Conservation (phyloP, 92 coral and sea anemone species). For the Zoanthus solanderi region DNA sequence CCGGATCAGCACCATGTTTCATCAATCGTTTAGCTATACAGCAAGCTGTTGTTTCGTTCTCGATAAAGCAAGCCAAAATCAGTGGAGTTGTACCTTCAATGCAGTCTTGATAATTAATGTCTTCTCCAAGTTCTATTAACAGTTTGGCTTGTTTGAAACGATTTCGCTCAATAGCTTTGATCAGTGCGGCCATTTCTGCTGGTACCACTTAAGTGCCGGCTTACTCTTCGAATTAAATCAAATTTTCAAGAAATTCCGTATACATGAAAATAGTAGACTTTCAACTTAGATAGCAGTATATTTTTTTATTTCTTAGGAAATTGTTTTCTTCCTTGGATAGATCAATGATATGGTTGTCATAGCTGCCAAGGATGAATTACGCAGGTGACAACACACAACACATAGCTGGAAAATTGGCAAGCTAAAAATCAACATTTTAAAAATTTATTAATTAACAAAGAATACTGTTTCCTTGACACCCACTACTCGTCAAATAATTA, state of each 20-base stretch:
- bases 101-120: conserved; percentile 64
- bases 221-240: neutral
- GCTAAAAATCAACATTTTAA: neutral
- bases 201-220: neutral
- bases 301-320: neutral
- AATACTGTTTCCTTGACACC: no score
- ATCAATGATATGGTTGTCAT: neutral
- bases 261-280: neutral
- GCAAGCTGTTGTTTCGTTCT: conserved; percentile 67
- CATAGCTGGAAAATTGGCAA: no score
- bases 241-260: neutral
- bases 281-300: neutral
- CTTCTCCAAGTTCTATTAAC: conserved; percentile 66
- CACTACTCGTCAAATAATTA: no score
- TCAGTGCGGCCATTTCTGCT: conserved; percentile 66
- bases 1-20: conserved; percentile 66
- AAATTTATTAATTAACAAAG: neutral
- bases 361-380: neutral
- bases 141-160: conserved; percentile 76
- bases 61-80: conserved; percentile 64
- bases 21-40: conserved; percentile 64
- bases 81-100: conserved; percentile 59
- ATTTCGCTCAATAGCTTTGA: conserved; percentile 70
- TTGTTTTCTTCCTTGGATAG: neutral
- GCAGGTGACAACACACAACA: no score